Base-by-base conservation (phyloP, 2,797 vertebrate genomes). In the Lycodopsis pacificus region DNA sequence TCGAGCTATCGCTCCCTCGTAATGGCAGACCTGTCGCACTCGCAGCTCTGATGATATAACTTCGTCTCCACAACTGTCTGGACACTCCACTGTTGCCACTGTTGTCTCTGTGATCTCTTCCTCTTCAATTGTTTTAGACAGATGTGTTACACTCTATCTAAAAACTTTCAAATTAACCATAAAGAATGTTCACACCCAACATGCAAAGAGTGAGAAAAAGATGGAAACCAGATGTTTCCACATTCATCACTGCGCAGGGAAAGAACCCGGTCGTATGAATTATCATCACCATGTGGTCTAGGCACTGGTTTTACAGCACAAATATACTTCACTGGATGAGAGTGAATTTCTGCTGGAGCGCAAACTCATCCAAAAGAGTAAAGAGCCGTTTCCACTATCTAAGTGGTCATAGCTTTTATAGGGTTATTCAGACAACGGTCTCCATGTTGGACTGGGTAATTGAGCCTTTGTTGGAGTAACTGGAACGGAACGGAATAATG, bases 11-110 rank as follows among this genome's bases (percentile, higher is more conserved):
- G 86, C 65, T 86, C 91, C 84, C 73, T 81, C 66, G 80, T 93
- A 93, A 94, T 91, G 90, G 88, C 88, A 86, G 88, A 75, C 54
- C 80, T 90, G 91, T 94, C 92, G 90, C 85, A 75, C 77, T 81
- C 65, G 56, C 72, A 70, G 80, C 87, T 85, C 89, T 65, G 65
- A 81, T 85, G 84, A 90, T 85, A 77, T 65, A 63, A 80, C 87
- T 87, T 88, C 61, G 89, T 90, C 91, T 87, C 36, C 69, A 36
- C 65, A 70, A 80, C 81, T 80, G 79, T 77, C 88, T 77, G 70
- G 57, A 77, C 64, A 44, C 70, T 84, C 71, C 46, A 25, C 25
- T 25, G 25, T 25, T 25, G 25, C 25, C 36, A 51, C 3, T 20
- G 5, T 9, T 49, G 51, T 79, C 10, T 57, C 38, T 69, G 22